Evolutionary conservation across 2,113 vertebrate species (phyloP).

Genomic region (Peromyscus californicus): DNA sequence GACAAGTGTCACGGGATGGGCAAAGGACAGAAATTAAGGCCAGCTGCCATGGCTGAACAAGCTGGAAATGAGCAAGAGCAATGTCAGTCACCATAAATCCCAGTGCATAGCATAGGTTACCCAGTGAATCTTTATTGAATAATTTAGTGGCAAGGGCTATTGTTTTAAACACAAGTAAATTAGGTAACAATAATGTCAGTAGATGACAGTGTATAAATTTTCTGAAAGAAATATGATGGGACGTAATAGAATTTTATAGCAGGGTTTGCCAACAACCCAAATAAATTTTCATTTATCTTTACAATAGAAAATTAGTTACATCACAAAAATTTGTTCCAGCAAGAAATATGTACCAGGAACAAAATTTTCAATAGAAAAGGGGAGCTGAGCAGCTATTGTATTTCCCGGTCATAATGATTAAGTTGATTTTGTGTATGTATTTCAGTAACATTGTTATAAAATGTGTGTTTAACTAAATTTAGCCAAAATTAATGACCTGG

Average conservation of each 20-base stretch:
- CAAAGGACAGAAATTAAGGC: background rate
- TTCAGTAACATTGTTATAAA: conserved; percentile 7
- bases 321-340: background rate
- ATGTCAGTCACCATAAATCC: background rate
- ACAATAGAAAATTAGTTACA: background rate
- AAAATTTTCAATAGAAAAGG: background rate
- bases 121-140: background rate
- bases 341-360: background rate
- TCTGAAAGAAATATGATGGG: background rate
- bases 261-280: background rate
- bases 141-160: background rate
- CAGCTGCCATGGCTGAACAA: fast-evolving
- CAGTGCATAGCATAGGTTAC: background rate
- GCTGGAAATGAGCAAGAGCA: background rate
- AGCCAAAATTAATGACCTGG: background rate
- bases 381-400: background rate
- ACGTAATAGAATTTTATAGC: background rate
- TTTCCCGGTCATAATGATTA: background rate
- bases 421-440: background rate
- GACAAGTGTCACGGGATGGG: background rate
- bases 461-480: background rate
- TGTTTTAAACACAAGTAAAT: background rate
- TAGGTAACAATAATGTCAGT: background rate
- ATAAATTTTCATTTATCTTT: background rate
- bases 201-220: background rate